Evolutionary conservation across 1,140 invertebrate genomes (phyloP), one percentile per base, ranked within the genome.

Genomic region (Frieseomelitta varia): DNA sequence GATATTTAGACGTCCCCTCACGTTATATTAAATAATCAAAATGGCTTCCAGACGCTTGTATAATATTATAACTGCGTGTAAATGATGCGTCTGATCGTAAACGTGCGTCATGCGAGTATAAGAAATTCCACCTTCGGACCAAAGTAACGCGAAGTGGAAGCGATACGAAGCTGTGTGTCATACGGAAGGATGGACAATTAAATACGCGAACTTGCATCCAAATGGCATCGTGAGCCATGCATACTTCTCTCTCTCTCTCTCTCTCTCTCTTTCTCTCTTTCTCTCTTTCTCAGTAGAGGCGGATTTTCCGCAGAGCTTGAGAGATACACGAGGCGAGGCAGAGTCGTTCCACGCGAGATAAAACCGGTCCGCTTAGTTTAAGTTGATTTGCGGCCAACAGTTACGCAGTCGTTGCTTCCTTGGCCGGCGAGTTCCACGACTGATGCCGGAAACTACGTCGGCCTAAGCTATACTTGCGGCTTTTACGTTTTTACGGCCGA

Each of bases 121-220:
- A 47, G 39, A 47, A 47, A 47, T 47, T 6, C 39, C 39, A 47
- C 30, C 2, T 30, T 30, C 30, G 30, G 30, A 30, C 39, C 39
- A 47, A 47, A 11, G 39, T 47, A 6, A 47, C 39, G 39, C 39
- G 39, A 47, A 19, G 8, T n/a, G 4, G 21, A 51, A 34, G 17
- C 81, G 71, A 84, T 82, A 86, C 84, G 77, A 88, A 86, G 80
- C 86, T 34, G 24, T 51, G 15, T 6, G 39, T 65, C 53, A 6
- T 27, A 17, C 39, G 30, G 30, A 34, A 79, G 39, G 61, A 56
- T 61, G 73, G 67, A 78, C 85, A 82, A 89, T 91, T 91, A 91
- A 90, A 87, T 90, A 21, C 56, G 76, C 84, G 85, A 79, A 85
- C 73, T 88, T 87, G 71, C 76, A 74, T 71, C 30, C 79, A 69